Percentiles rank a stretch among this genome's conserved stretches.
Evolutionary conservation across 2,888 invertebrate genomes (phyloP).

Genomic region (Cantharis lateralis): DNA sequence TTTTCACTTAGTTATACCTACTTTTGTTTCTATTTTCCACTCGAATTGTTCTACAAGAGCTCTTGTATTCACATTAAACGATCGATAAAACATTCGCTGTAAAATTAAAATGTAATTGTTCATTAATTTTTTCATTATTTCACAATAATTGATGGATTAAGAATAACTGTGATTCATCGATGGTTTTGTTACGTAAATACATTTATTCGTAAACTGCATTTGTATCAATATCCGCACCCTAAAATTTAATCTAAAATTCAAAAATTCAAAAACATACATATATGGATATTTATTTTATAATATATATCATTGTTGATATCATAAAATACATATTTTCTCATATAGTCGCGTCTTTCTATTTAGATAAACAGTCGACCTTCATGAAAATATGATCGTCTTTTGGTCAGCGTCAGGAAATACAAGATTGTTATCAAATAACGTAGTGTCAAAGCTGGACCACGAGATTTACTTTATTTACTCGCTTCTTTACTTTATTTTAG

Average conservation of each 20-base stretch:
- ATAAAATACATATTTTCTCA: slow-evolving; percentile 47
- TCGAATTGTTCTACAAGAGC: slow-evolving; percentile 38
- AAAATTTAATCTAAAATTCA: slow-evolving; percentile 2
- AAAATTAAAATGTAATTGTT: slow-evolving; percentile 27
- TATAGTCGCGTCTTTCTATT: slow-evolving; percentile 42
- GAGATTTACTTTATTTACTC: slow-evolving; percentile 49
- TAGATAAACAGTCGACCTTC: slow-evolving; percentile 51
- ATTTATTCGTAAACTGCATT: slow-evolving; percentile 1
- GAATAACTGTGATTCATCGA: background rate
- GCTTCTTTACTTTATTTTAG: slow-evolving; percentile 43
- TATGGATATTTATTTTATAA: slow-evolving; percentile 29
- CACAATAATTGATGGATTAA: background rate
- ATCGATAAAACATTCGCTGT: slow-evolving; percentile 23
- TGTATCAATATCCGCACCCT: slow-evolving; percentile 5
- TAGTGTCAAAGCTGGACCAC: slow-evolving; percentile 50
- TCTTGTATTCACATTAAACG: slow-evolving; percentile 31
- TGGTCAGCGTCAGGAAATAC: slow-evolving; percentile 56
- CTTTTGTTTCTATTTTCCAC: slow-evolving; percentile 49
- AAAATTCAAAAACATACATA: slow-evolving; percentile 10
- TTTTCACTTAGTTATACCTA: slow-evolving; percentile 33
- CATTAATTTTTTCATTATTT: slow-evolving; percentile 3
- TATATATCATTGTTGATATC: slow-evolving; percentile 45
- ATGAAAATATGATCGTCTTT: slow-evolving; percentile 52
- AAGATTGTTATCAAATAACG: slow-evolving; percentile 54
- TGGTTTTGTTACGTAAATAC: background rate